Base-by-base conservation (phyloP, 2,797 vertebrate genomes). In the Argya squamiceps region DNA sequence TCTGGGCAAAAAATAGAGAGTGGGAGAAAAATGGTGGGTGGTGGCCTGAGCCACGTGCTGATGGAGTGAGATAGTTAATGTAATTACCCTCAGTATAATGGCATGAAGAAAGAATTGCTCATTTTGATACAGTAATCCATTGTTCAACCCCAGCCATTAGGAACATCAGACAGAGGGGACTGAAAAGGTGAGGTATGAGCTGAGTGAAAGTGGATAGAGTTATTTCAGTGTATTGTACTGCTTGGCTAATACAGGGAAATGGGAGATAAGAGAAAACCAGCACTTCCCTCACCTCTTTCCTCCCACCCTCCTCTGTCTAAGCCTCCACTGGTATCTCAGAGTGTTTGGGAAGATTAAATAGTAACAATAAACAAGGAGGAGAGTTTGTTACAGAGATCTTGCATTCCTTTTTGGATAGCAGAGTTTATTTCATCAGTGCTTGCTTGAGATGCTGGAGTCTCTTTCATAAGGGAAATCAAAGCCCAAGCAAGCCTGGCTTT, bases 101-200 rank as follows among this genome's bases (percentile, higher is more conserved):
- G 69, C 82, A 59, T 11, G 60, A 80, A 59, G 59, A 59, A 82
- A 92, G 68, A 91, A 91, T 88, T 78, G 65, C 73, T 95, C 71
- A 23, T 93, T 97, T 96, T 63, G 34, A 65, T 83, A 32, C 13
- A 75, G 44, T 84, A 90, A 95, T 89, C 75, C 65, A 55, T 49
- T 94, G 79, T 95, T 97, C 92, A 85, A 87, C 84, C 62, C 83
- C 74, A 91, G 76, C 94, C 95, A 96, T 92, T 86, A 96, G 95
- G 93, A 96, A 90, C 94, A 89, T 92, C 64, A 89, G 67, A 74
- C 78, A 62, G 86, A 94, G 82, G 65, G 74, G 78, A 58, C 43
- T 69, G 43, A 59, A 73, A 77, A 96, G 49, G 34, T 79, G 46
- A 89, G 91, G 39, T 88, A 68, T 79, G 50, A 89, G 53, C 63